Base-by-base conservation (phyloP, 92 coral and sea anemone species). In the Galaxea fascicularis region DNA sequence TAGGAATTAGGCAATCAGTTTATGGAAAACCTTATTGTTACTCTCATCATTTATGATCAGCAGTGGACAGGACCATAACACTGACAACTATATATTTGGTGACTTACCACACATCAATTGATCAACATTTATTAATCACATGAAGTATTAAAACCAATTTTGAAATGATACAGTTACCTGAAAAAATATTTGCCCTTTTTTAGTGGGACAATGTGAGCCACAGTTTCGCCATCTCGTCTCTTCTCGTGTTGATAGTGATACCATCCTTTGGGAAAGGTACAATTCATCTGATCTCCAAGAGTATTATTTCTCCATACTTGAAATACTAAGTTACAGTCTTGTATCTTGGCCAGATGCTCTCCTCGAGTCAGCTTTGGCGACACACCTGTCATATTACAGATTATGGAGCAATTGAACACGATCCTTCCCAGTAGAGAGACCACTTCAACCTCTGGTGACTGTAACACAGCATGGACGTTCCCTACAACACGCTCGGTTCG, bases 401-500 rank as follows among this genome's bases (percentile, higher is more conserved):
- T 81, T 15, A 94, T 68, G 28, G 98, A 87, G 77, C 98, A 94
- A 56, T 82, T 84, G 81, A 94, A 94, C 35, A 73, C 63, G 78
- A 94, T 78, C 69, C 56, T 71, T 1, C 92, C 95, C 49, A 94
- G 72, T 41, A 78, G 82, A 11, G 87, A 94, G 10, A 51, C 89
- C 26, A 94, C 76, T 12, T 70, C 60, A 27, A 83, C 85, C 59
- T 63, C 65, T 0, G 89, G 92, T 9, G 98, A 80, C 80, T 80
- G 84, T 7, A 94, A 66, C 54, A 60, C 77, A 4, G 98, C 79
- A 41, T 79, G 78, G 4, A 92, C 89, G 47, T 94, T 76, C 0
- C 98, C 98, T 8, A 94, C 68, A 4, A 92, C 98, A 44, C 93
- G 95, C 20, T 84, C 90, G 4, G 98, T 92, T 4, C 98, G 90